phyloP scores from a whole-genome alignment of 2,113 vertebrate species.

The Panthera tigris region DNA sequence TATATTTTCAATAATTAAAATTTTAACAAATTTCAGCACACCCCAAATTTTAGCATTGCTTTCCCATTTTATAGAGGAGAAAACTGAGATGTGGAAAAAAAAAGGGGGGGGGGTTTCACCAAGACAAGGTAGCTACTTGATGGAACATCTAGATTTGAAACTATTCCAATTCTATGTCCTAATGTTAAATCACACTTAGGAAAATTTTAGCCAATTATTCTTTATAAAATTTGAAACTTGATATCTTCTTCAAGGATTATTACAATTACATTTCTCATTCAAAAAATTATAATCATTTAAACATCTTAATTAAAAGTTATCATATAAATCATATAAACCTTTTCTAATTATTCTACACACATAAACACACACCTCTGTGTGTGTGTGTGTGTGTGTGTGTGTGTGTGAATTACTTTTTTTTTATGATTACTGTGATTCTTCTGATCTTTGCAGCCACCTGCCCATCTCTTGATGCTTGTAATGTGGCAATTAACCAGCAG shows the following conservation, averaged over 20 bases:
- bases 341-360: neutral
- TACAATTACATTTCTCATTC: neutral
- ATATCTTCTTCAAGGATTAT: neutral
- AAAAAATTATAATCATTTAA: neutral
- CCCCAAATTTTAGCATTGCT: neutral
- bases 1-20: neutral
- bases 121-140: neutral
- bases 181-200: neutral
- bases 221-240: conserved; percentile 25
- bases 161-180: neutral
- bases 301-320: neutral
- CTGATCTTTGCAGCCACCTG: conserved; percentile 65
- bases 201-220: neutral
- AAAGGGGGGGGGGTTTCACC: accelerated
- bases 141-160: neutral
- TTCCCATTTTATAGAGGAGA: neutral
- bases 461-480: conserved; percentile 68
- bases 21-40: neutral
- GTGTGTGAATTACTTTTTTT: neutral
- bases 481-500: conserved; percentile 78
- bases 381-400: no score
- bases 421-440: conserved; percentile 22
- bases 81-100: neutral
- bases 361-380: neutral
- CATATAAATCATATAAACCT: conserved; percentile 11